A percentile compares a stretch with the other conserved stretches of the same genome.
Conservation (phyloP, 2,113 vertebrate genomes). For the Otolemur garnettii region DNA sequence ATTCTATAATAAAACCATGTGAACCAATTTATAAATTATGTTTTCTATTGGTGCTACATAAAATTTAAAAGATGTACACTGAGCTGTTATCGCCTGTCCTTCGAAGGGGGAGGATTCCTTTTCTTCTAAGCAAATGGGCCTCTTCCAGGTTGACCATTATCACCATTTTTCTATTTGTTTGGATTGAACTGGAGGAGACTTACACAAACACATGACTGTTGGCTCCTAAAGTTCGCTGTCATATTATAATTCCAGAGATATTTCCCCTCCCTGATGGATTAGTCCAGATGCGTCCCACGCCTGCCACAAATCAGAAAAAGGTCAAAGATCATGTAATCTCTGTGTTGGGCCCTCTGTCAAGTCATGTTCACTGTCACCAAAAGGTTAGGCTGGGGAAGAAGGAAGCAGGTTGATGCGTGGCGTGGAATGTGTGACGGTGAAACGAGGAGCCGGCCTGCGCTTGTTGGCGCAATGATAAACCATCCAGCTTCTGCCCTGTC, state of each 20-base stretch:
- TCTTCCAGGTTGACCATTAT: background rate
- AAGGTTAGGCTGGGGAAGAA: background rate
- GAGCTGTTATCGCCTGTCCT: background rate
- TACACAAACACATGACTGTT: background rate
- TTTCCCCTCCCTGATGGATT: slow-evolving; percentile 69
- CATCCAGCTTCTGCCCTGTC: background rate
- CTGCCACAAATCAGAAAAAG: slow-evolving; percentile 67
- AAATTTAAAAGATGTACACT: background rate
- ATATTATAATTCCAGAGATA: slow-evolving; percentile 64
- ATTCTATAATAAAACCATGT: background rate
- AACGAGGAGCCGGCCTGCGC: too few species aligned
- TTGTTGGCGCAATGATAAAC: background rate
- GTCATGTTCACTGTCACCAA: slow-evolving; percentile 4
- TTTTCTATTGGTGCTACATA: background rate
- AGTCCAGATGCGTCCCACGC: slow-evolving; percentile 58
- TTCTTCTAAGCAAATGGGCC: background rate
- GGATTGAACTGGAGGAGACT: background rate
- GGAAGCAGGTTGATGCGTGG: slow-evolving; percentile 17
- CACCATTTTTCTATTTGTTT: slow-evolving; percentile 20
- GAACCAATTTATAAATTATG: background rate
- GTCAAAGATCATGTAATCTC: slow-evolving; percentile 70
- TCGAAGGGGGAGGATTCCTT: background rate
- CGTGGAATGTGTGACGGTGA: background rate
- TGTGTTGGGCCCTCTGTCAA: background rate
- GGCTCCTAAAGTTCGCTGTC: slow-evolving; percentile 46